Percentiles rank a stretch among this genome's conserved stretches.
Conservation (phyloP, 2,888 invertebrate genomes). For the Phaonia tiefii region DNA sequence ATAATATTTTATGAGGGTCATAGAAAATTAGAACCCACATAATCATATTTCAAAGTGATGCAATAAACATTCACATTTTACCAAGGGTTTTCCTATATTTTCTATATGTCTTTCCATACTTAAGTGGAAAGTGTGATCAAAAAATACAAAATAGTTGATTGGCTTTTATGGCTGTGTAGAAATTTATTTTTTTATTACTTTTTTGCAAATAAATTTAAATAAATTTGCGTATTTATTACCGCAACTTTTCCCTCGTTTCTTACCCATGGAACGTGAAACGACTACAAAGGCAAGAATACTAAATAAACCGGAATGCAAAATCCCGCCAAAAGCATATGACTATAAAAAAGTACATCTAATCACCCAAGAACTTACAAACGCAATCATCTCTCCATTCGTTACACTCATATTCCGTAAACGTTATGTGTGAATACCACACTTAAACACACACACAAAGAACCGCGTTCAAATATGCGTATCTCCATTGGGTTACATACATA, state of each 20-base stretch:
- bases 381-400: too few relatives aligned
- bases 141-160: too few relatives aligned
- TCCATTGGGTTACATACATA: neutral
- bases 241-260: too few relatives aligned
- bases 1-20: too few relatives aligned
- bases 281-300: neutral
- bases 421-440: neutral
- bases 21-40: too few relatives aligned
- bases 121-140: too few relatives aligned
- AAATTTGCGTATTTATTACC: too few relatives aligned
- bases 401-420: slow-evolving; percentile 17
- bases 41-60: neutral
- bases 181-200: too few relatives aligned
- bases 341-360: slow-evolving; percentile 21
- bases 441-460: neutral
- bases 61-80: neutral
- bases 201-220: too few relatives aligned
- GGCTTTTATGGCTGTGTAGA: too few relatives aligned
- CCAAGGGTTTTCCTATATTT: neutral
- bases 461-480: neutral
- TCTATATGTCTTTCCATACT: too few relatives aligned
- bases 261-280: neutral
- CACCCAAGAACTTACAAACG: slow-evolving; percentile 17
- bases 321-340: slow-evolving; percentile 35
- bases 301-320: slow-evolving; percentile 18